Evolutionary conservation across 2,797 vertebrate genomes (phyloP).

Genomic region (Danio albolineatus): DNA sequence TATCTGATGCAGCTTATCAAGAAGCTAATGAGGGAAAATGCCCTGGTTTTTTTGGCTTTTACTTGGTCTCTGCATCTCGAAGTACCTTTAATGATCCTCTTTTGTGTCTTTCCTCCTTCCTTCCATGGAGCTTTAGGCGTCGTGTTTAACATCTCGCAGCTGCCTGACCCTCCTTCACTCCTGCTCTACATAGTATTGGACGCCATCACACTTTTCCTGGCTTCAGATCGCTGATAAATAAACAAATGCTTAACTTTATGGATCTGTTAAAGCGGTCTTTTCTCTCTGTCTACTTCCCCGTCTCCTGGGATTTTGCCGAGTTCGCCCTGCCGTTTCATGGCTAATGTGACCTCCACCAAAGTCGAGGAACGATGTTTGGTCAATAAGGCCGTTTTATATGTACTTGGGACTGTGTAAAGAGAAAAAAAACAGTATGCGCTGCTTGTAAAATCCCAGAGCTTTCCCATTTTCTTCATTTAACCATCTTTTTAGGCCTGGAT

Average conservation of each 20-base stretch:
- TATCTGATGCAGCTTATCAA: constrained; percentile 50
- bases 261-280: constrained; percentile 49
- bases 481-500: constrained; percentile 28
- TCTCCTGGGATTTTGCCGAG: constrained; percentile 4
- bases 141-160: constrained; percentile 54
- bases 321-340: constrained; percentile 29
- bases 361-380: constrained; percentile 33
- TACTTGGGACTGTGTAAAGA: constrained; percentile 31
- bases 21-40: constrained; percentile 52
- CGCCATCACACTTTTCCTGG: constrained; percentile 59
- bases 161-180: constrained; percentile 41
- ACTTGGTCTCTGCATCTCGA: constrained; percentile 24
- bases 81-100: constrained; percentile 28
- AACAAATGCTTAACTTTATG: constrained; percentile 61
- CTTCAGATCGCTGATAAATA: constrained; percentile 54
- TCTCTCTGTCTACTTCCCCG: not conserved
- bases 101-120: constrained; percentile 11
- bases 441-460: constrained; percentile 30
- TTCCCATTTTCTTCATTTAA: constrained; percentile 11
- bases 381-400: constrained; percentile 36
- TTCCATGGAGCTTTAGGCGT: constrained; percentile 19
- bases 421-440: constrained; percentile 14
- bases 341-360: constrained; percentile 41
- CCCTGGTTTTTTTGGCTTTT: not conserved
- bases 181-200: constrained; percentile 55